These are phyloP conservation scores for Trichonephila inaurata DNA, from an alignment of 1,140 invertebrate genomes.

Conservation along the genomic window DNA sequence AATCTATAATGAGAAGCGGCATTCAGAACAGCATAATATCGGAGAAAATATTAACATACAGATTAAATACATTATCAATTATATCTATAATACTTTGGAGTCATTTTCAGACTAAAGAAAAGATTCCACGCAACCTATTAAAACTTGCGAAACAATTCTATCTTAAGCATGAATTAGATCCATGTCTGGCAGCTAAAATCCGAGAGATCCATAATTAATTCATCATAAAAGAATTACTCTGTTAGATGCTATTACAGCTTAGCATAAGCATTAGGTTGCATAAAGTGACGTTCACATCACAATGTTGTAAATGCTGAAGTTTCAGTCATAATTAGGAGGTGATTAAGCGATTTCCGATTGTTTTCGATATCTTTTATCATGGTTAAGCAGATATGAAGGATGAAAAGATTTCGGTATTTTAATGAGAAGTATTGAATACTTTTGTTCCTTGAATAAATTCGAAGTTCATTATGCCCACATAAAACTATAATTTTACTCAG, in stretches of 20 bases:
- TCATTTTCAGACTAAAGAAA: not conserved
- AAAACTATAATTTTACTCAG: too few species aligned
- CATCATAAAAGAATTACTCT: not conserved
- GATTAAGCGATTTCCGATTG: slow-evolving; percentile 52
- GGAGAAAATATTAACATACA: too few species aligned
- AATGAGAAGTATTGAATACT: not conserved
- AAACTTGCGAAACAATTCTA: not conserved
- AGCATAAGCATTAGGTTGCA: not conserved
- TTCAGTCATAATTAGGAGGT: slow-evolving; percentile 27
- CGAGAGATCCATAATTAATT: not conserved
- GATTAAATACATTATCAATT: not conserved
- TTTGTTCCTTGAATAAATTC: not conserved
- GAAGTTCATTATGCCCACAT: not conserved
- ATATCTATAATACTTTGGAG: not conserved
- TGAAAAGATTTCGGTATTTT: not conserved
- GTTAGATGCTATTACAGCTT: not conserved
- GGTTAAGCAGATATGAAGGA: not conserved
- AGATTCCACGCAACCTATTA: not conserved
- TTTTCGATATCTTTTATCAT: not conserved
- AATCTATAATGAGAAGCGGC: too few species aligned
- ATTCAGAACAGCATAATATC: too few species aligned
- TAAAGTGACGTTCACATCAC: not conserved
- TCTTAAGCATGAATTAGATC: not conserved
- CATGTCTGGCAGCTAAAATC: not conserved
- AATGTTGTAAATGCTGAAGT: not conserved